Evolutionary conservation across 1,140 invertebrate species (phyloP), one percentile per base, ranked within the genome.

Genomic region (Psix sp.): DNA sequence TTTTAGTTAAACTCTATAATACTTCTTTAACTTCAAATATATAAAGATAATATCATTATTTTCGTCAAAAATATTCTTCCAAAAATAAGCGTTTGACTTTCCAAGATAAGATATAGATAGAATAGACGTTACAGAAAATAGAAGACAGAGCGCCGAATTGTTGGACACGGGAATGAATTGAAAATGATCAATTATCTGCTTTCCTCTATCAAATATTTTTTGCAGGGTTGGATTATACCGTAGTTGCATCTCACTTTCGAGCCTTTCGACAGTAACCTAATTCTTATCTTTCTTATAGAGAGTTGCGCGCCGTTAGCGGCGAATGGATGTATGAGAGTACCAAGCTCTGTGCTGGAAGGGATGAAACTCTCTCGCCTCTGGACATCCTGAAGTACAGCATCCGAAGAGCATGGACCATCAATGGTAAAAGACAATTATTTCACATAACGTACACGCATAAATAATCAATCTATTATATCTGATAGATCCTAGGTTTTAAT

Each of bases 401-500:
- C 52, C 87, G 89, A 17, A 87, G 91, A 65, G 92, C 91, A 43
- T 92, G 91, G 91, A 92, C 91, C 11, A 92, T 92, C 76, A 92
- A 91, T 51, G 91, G 91, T 92, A 49, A 67, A 60, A 11, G 33
- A 21, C 42, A 11, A 60, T 59, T 43, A 33, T 49, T 45, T 10
- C 20, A 26, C 10, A 2, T 17, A 29, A 17, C 13, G 3, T 21
- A 16, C 29, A 57, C n/a, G n/a, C n/a, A n/a, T 16, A 35, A 43
- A 45, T 4, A 5, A 7, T 6, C 15, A 15, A 38, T 4, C 17
- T 15, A 38, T 38, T 6, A 10, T 1, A 48, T 40, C 14, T 18
- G 46, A 49, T 35, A 15, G 21, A 36, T 36, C 31, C 13, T 16
- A 24, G 21, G n/a, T n/a, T n/a, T n/a, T n/a, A n/a, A n/a, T n/a